phyloP scores from a whole-genome alignment of 2,797 vertebrate genomes.

The Semaprochilodus insignis region DNA sequence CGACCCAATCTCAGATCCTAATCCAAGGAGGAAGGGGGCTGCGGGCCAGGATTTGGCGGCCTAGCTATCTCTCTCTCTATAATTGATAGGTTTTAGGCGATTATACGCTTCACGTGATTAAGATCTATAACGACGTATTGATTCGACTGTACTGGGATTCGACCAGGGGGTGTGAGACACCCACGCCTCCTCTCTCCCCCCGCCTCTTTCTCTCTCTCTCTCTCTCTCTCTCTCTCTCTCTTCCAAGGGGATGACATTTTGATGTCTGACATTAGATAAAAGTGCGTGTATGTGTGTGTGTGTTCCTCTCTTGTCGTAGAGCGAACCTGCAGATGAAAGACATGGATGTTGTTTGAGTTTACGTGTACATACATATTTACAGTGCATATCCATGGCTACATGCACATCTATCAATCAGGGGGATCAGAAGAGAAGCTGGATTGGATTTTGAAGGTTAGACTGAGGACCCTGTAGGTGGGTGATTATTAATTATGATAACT shows the following conservation, averaged over 20 bases:
- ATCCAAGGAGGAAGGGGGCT: conserved; percentile 84
- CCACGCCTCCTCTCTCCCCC: conserved; percentile 51
- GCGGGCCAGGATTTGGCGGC: conserved; percentile 82
- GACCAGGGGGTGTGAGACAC: conserved; percentile 66
- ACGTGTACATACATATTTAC: conserved; percentile 60
- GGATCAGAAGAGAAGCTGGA: conserved; percentile 52
- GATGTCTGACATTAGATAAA: conserved; percentile 68
- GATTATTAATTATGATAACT: conserved; percentile 74
- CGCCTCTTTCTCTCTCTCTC: conserved; percentile 12
- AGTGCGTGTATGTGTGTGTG: conserved; percentile 33
- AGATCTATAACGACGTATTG: conserved; percentile 84
- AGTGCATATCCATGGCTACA: conserved; percentile 40
- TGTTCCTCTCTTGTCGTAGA: conserved; percentile 44
- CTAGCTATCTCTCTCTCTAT: conserved; percentile 74
- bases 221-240: conserved; percentile 46
- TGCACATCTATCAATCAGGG: conserved; percentile 51
- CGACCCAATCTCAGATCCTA: conserved; percentile 84
- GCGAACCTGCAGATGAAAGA: conserved; percentile 59
- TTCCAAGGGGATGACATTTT: conserved; percentile 66
- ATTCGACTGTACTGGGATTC: conserved; percentile 76
- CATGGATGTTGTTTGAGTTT: conserved; percentile 56
- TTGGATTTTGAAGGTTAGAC: conserved; percentile 60
- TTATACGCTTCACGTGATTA: conserved; percentile 83
- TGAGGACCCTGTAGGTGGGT: conserved; percentile 59
- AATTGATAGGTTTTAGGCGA: conserved; percentile 86